A percentile compares a stretch with the other conserved stretches of the same genome.
phyloP scores from a whole-genome alignment of 2,113 vertebrate species.

The Bettongia penicillata region DNA sequence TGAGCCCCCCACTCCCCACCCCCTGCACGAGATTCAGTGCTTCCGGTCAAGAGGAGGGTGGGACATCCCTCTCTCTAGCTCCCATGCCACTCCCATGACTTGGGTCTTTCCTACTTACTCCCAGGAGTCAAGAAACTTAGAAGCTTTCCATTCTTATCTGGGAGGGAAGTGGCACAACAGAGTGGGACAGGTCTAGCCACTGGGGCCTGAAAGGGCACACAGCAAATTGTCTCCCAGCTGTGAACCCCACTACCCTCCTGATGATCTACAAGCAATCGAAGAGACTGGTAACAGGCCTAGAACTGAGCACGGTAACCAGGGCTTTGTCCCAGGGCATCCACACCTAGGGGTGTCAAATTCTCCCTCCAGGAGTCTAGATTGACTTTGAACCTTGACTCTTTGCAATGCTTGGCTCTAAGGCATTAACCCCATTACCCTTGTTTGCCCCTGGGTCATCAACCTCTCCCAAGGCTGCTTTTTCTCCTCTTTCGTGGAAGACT shows the following conservation, averaged over 20 bases:
- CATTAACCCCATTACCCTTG: neutral
- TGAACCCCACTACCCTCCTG: neutral
- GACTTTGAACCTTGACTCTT: neutral
- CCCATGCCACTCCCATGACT: slow-evolving; percentile 15
- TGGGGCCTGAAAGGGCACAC: slow-evolving; percentile 22
- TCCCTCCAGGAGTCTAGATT: neutral
- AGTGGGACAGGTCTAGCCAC: neutral
- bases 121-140: neutral
- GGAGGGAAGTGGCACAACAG: neutral
- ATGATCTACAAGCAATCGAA: neutral
- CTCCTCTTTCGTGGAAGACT: neutral
- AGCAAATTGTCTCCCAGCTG: neutral
- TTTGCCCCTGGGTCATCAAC: neutral
- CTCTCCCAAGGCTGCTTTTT: neutral
- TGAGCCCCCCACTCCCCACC: neutral
- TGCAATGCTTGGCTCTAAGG: neutral
- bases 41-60: slow-evolving; percentile 64
- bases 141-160: neutral
- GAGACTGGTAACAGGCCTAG: neutral
- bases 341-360: neutral
- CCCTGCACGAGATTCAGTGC: slow-evolving; percentile 33
- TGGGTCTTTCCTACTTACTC: slow-evolving; percentile 2
- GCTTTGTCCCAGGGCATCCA: neutral
- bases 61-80: neutral
- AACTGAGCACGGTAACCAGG: neutral